Conservation (phyloP, 2,113 vertebrate species). For the Jacana jacana region DNA sequence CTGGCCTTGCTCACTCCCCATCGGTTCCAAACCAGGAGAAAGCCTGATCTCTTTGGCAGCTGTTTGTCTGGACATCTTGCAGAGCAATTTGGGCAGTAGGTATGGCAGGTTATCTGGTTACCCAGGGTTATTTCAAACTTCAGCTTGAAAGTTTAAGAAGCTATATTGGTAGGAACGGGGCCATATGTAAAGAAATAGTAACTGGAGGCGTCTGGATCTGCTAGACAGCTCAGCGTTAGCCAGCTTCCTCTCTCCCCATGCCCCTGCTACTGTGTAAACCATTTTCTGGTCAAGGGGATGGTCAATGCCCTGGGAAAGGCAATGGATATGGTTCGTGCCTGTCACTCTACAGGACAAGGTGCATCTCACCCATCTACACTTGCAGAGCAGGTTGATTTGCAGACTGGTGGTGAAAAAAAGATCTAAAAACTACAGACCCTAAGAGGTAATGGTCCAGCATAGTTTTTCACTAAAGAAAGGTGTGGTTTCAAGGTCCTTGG, state of each 20-base stretch:
- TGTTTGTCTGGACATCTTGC: not conserved
- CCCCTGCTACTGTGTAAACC: not conserved
- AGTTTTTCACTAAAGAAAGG: not conserved
- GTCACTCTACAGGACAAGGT: not conserved
- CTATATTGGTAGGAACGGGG: not conserved
- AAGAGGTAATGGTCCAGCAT: not conserved
- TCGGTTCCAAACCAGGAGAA: not conserved
- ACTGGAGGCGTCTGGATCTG: not conserved
- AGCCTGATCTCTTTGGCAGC: not conserved
- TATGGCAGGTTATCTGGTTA: not conserved
- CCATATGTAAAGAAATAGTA: not conserved
- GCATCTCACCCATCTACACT: fast-evolving
- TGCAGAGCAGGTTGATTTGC: not conserved
- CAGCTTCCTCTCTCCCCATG: not conserved
- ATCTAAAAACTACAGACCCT: fast-evolving
- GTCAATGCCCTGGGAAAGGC: not conserved
- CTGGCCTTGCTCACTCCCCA: not conserved
- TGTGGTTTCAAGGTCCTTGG: not conserved
- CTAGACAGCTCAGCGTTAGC: not conserved
- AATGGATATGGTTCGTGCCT: not conserved
- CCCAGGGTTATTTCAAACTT: not conserved
- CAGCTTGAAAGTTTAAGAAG: not conserved
- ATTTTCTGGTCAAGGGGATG: not conserved
- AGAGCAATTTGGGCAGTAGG: not conserved
- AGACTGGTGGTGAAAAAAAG: not conserved